Percentiles rank a stretch among this genome's conserved stretches.
phyloP scores from a whole-genome alignment of 2,113 vertebrate genomes.

The Bagarius yarrelli region DNA sequence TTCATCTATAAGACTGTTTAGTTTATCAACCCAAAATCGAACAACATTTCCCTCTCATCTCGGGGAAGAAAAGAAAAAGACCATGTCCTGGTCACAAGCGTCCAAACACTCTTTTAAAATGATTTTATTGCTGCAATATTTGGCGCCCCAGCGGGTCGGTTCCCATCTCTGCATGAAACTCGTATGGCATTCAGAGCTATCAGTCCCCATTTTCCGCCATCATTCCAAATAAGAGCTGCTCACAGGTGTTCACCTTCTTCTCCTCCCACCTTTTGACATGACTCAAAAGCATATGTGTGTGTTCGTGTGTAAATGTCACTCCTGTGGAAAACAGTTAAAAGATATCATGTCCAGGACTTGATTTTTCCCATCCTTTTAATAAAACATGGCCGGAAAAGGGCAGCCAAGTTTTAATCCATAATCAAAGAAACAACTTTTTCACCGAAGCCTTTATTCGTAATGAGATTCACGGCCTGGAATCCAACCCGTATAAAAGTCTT shows the following conservation, averaged over 20 bases:
- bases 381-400: conserved; percentile 33
- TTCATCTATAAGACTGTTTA: background rate
- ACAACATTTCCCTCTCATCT: conserved; percentile 32
- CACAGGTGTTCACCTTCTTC: conserved; percentile 29
- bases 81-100: conserved; percentile 25
- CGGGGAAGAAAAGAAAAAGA: conserved; percentile 44
- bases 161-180: conserved; percentile 51
- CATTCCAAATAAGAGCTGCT: conserved; percentile 49
- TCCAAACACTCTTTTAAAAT: conserved; percentile 49
- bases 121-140: conserved; percentile 48
- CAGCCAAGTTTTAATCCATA: conserved; percentile 29
- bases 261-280: conserved; percentile 16
- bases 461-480: conserved; percentile 40
- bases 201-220: conserved; percentile 55
- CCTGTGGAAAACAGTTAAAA: background rate
- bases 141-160: conserved; percentile 37
- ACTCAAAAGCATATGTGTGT: background rate
- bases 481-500: conserved; percentile 7
- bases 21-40: conserved; percentile 4
- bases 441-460: conserved; percentile 43
- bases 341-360: background rate
- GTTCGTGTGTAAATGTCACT: conserved; percentile 16
- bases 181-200: conserved; percentile 51
- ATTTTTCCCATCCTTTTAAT: conserved; percentile 8
- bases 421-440: conserved; percentile 44